These are phyloP conservation scores for Trichogramma pretiosum DNA, from an alignment of 1,140 invertebrate species.

Conservation along the genomic window DNA sequence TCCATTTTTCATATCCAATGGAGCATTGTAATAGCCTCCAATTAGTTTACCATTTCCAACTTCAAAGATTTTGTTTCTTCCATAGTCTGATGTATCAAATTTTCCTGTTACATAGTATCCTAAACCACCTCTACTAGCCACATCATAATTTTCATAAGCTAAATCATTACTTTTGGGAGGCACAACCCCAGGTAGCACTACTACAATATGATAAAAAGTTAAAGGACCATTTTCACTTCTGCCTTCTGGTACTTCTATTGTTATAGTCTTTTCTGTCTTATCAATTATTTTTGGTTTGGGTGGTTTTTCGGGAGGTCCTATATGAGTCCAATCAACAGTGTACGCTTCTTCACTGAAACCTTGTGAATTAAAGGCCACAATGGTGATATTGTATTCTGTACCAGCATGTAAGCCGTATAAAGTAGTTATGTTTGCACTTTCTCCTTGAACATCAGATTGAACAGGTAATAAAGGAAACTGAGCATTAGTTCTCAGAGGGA, in stretches of 20 bases:
- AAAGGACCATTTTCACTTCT: slow-evolving; percentile 68
- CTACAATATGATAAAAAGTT: slow-evolving; percentile 60
- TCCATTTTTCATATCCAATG: slow-evolving; percentile 50
- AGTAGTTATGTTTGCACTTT: slow-evolving; percentile 33
- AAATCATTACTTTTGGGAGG: slow-evolving; percentile 26
- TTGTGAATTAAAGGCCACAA: slow-evolving; percentile 54
- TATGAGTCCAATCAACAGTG: slow-evolving; percentile 53
- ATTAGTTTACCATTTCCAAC: slow-evolving; percentile 69
- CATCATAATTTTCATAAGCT: slow-evolving; percentile 44
- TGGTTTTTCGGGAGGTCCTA: slow-evolving; percentile 63
- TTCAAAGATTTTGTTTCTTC: slow-evolving; percentile 56
- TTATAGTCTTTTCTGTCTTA: slow-evolving; percentile 49
- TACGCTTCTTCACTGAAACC: slow-evolving; percentile 51
- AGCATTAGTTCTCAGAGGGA: slow-evolving; percentile 27
- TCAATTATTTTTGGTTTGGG: slow-evolving; percentile 53
- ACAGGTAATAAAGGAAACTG: slow-evolving; percentile 27
- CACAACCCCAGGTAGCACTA: slow-evolving; percentile 49
- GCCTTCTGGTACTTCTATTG: slow-evolving; percentile 52
- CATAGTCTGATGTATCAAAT: slow-evolving; percentile 49
- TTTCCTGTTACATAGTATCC: slow-evolving; percentile 76
- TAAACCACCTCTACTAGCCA: slow-evolving; percentile 50
- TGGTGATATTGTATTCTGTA: slow-evolving; percentile 60
- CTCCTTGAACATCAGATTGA: slow-evolving; percentile 40
- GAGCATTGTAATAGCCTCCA: slow-evolving; percentile 71
- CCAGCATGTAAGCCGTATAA: slow-evolving; percentile 60